Conservation (phyloP, 2,113 vertebrate species). For the Apteryx owenii region DNA sequence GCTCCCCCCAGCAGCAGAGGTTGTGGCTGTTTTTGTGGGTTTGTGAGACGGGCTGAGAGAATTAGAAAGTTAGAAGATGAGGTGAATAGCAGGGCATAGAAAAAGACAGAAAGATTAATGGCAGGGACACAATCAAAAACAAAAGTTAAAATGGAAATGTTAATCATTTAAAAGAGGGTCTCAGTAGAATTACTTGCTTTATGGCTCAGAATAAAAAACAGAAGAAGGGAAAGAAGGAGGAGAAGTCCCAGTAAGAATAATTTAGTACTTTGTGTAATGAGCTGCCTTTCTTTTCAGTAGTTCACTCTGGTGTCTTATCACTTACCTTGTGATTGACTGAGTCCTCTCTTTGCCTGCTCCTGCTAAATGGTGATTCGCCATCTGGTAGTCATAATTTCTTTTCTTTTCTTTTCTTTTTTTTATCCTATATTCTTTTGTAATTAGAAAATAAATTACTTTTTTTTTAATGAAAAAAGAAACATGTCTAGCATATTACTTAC, state of each 20-base stretch:
- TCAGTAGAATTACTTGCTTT: slow-evolving; percentile 58
- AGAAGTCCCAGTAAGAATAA: slow-evolving; percentile 70
- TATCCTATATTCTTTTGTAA: slow-evolving; percentile 74
- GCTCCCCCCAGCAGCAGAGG: not conserved
- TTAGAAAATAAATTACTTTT: slow-evolving; percentile 84
- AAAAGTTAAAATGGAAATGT: slow-evolving; percentile 75
- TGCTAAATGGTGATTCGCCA: slow-evolving; percentile 64
- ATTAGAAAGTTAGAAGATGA: slow-evolving; percentile 5
- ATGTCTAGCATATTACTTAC: slow-evolving; percentile 71
- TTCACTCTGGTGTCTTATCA: slow-evolving; percentile 74
- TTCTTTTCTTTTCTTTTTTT: slow-evolving; percentile 59
- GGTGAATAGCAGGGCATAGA: slow-evolving; percentile 27
- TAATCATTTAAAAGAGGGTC: slow-evolving; percentile 71
- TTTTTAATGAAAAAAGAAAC: slow-evolving; percentile 54
- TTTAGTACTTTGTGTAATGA: slow-evolving; percentile 71
- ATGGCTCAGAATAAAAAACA: slow-evolving; percentile 65
- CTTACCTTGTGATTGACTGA: slow-evolving; percentile 73
- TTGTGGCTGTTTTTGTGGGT: not conserved
- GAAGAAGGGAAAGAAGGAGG: slow-evolving; percentile 48
- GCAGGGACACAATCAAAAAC: slow-evolving; percentile 66
- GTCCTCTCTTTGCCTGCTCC: slow-evolving; percentile 53
- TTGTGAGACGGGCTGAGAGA: fast-evolving
- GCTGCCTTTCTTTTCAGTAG: slow-evolving; percentile 67
- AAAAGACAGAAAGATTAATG: slow-evolving; percentile 66
- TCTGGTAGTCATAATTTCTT: slow-evolving; percentile 74